phyloP scores from a whole-genome alignment of 2,888 invertebrate genomes.

The Barypeithes pellucidus region DNA sequence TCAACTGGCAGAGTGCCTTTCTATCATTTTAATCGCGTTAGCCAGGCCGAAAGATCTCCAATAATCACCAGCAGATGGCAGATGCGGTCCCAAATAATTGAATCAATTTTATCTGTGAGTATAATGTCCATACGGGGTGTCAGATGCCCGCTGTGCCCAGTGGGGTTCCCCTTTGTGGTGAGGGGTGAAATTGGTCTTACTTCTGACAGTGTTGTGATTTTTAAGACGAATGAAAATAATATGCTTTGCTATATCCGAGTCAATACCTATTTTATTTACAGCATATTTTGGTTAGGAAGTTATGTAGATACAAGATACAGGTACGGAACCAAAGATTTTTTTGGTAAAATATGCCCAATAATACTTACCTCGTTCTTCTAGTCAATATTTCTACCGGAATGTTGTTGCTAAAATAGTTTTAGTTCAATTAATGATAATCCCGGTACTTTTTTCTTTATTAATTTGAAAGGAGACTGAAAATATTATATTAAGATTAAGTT shows the following conservation, averaged over 20 bases:
- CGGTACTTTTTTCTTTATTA: no score
- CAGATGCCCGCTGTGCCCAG: slow-evolving; percentile 30
- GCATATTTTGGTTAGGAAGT: no score
- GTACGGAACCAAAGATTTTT: no score
- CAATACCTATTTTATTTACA: no score
- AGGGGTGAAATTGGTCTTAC: slow-evolving; percentile 21
- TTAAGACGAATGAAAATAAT: slow-evolving; percentile 27
- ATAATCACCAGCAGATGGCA: slow-evolving; percentile 72
- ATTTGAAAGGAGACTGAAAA: no score
- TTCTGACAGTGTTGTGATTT: slow-evolving; percentile 42
- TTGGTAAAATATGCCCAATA: no score
- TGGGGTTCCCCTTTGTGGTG: slow-evolving; percentile 30
- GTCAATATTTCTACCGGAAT: no score
- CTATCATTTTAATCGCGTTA: slow-evolving; percentile 66
- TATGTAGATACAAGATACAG: no score
- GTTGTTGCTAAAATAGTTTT: no score
- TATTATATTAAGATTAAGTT: no score
- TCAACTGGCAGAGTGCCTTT: slow-evolving; percentile 38
- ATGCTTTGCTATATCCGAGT: slow-evolving; percentile 13
- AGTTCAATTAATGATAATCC: no score
- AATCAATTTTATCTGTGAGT: slow-evolving; percentile 71
- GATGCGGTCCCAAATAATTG: slow-evolving; percentile 72
- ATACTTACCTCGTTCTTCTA: no score
- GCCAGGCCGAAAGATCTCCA: slow-evolving; percentile 67
- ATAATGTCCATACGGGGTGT: slow-evolving; percentile 36